A percentile compares a stretch with the other conserved stretches of the same genome.
phyloP scores from a whole-genome alignment of 2,113 vertebrate species.

The Theristicus caerulescens region DNA sequence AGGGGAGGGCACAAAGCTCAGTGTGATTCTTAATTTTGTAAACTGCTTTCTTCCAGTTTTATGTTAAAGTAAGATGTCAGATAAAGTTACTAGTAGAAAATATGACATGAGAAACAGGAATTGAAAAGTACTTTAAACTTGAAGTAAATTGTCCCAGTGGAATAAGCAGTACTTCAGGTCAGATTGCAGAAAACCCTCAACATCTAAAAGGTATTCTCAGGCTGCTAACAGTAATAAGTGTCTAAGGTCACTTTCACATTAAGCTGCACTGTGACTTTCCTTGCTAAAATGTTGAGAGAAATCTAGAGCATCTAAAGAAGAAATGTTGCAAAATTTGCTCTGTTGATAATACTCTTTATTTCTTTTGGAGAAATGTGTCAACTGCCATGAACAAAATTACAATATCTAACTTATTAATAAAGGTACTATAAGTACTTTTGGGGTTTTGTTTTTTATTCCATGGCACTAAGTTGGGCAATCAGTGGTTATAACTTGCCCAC shows the following conservation, averaged over 20 bases:
- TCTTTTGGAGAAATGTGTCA: neutral
- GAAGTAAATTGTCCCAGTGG: neutral
- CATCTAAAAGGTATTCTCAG: neutral
- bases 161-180: neutral
- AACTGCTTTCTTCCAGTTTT: slow-evolving; percentile 1
- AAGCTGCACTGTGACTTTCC: neutral
- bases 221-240: neutral
- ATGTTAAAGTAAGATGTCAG: slow-evolving; percentile 32
- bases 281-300: neutral
- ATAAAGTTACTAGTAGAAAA: slow-evolving; percentile 16
- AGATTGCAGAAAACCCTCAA: neutral
- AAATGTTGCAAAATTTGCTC: neutral
- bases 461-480: neutral
- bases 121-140: slow-evolving; percentile 41
- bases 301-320: neutral
- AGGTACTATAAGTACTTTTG: neutral
- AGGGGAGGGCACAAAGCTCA: neutral
- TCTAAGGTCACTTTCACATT: slow-evolving; percentile 11
- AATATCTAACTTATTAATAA: neutral
- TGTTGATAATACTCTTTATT: neutral
- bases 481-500: neutral
- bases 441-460: neutral
- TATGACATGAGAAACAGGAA: slow-evolving; percentile 10
- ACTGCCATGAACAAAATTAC: neutral
- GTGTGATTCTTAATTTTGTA: slow-evolving; percentile 14